Base-by-base conservation (phyloP, 2,888 invertebrate genomes). In the Euplexia lucipara region DNA sequence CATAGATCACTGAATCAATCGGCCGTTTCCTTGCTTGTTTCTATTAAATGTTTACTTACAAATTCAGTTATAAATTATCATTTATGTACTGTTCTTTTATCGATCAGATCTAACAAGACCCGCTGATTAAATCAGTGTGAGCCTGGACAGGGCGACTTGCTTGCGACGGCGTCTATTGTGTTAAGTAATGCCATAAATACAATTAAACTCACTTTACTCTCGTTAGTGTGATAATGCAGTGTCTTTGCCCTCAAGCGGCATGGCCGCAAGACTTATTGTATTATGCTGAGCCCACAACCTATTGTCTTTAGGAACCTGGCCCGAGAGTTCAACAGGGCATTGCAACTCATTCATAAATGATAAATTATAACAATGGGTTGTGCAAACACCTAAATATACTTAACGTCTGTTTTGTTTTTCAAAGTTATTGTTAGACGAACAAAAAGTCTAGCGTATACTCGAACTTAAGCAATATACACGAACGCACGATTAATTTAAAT, bases 121-220 rank as follows among this genome's bases (percentile, higher is more conserved):
- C 54, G 49, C 52, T 75, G 57, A 83, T 79, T 74, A 63, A 83
- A 81, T 81, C 79, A 83, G 82, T 74, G 57, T 63, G 48, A 77
- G 77, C 83, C 83, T 85, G 78, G 78, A 76, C 81, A 59, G 81
- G 80, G 77, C 81, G 32, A 26, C 35, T 35, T 56, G 26, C 35
- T 35, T 56, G 26, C 18, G 85, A 83, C 86, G 82, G 79, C 82
- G 79, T 86, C 90, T 88, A 89, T 90, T 93, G 91, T 89, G 86
- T 91, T 89, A 88, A 89, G 88, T 91, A 91, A 91, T 87, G 88
- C 90, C 88, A 91, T 92, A 93, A 93, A 93, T 87, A 92, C 92
- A 94, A 95, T 95, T 95, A 95, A 94, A 93, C 86, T 92, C 93
- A 93, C 92, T 94, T 66, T 94, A 87, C 86, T 92, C 94, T 93